phyloP scores from a whole-genome alignment of 2,888 invertebrate species.

The Byasa hedistus region DNA sequence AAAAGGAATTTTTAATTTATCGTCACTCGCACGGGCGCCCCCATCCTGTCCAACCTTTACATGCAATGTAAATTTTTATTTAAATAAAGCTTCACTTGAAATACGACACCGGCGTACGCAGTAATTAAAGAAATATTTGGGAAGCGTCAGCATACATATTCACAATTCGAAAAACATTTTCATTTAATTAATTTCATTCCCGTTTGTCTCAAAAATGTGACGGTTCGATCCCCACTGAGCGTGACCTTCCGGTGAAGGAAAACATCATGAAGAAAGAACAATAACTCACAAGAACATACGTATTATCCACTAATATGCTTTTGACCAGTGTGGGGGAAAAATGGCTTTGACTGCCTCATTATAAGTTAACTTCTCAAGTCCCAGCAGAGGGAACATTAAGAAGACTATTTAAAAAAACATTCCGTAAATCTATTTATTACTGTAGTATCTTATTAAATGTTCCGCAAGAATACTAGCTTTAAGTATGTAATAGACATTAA shows the following conservation, averaged over 20 bases:
- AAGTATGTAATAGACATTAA: background rate
- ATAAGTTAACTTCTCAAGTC: too few species aligned
- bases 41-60: constrained; percentile 10
- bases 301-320: too few species aligned
- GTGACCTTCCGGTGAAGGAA: too few species aligned
- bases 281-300: too few species aligned
- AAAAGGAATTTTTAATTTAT: constrained; percentile 23
- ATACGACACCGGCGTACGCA: constrained; percentile 54
- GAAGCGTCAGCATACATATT: constrained; percentile 36
- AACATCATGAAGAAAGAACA: too few species aligned
- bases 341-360: too few species aligned
- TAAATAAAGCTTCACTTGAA: constrained; percentile 62
- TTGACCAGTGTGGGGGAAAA: too few species aligned
- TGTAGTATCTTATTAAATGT: background rate
- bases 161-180: constrained; percentile 22
- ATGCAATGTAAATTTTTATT: constrained; percentile 56
- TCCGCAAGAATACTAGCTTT: background rate
- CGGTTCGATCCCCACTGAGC: too few species aligned
- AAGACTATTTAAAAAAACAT: too few species aligned
- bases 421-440: too few species aligned
- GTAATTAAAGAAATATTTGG: constrained; percentile 57
- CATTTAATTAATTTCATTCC: constrained; percentile 25
- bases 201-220: too few species aligned
- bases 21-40: constrained; percentile 4
- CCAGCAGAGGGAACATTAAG: too few species aligned